Base-by-base conservation (phyloP, 1,140 invertebrate species). In the Leptinotarsa texana region DNA sequence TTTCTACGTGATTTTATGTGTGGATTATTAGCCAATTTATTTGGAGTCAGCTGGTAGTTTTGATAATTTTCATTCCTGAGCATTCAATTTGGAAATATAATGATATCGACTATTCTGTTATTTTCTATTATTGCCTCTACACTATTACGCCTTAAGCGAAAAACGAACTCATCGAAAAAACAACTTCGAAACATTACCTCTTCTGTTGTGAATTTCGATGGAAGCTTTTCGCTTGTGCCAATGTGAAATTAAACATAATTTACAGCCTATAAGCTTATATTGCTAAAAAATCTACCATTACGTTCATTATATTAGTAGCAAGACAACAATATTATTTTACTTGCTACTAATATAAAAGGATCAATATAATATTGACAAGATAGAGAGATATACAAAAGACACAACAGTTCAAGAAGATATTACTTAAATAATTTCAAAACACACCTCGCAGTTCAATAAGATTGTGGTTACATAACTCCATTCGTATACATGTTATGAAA, bases 101-200 rank as follows among this genome's bases (percentile, higher is more conserved):
- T 65, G 24, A 65, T 65, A 74, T 63, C 61, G 42, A 47, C 62
- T 13, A 65, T 63, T 42, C 33, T 66, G 42, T 74, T 71, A 68
- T 74, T 61, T 74, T 70, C 48, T 68, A 42, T 80, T 81, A 81
- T 81, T 81, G 79, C 80, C 77, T 75, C 77, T 81, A 81, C 80
- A 81, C 80, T 81, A 81, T 70, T 68, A 62, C 72, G 73, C 74
- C 75, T 72, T 62, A 72, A 42, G 33, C 61, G 57, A 48, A 69
- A 75, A 63, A 63, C 18, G 13, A 67, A 67, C 27, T 17, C 42
- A 67, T 67, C 65, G 24, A 69, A 33, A 65, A 21, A 21, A 65
- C 17, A 62, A 8, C 8, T 42, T 42, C 33, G 8, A 42, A 42
- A 42, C 33, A 42, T 42, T 57, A 1, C 5, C 1, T 18, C 51